Evolutionary conservation across 2,888 invertebrate genomes (phyloP), one percentile per base, ranked within the genome.

Genomic region (Chrysotoxum bicinctum): DNA sequence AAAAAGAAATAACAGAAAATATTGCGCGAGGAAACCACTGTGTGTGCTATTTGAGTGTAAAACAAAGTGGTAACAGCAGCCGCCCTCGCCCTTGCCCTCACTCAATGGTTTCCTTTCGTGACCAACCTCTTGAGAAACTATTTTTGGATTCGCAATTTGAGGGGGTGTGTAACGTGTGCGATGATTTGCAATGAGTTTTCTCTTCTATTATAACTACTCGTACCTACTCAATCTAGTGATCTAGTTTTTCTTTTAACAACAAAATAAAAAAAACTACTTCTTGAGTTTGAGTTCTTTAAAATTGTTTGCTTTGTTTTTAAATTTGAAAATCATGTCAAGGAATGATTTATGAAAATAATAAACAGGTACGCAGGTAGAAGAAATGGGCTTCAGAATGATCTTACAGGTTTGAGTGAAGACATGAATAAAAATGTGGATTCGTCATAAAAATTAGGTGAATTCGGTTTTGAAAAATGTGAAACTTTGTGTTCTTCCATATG

Each of bases 81-180:
- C 26, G 14, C 16, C 19, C 56, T 35, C 30, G 10, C 50, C 23
- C 10, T 7, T 12, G 12, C 14, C 7, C 3, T 19, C 21, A 1
- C 2, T 23, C 16, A 7, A 19, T 35, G 14, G 21, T 58, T 12
- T 19, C 12, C 19, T 35, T 4, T 23, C 7, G 7, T 26, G n/a
- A 32, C 1, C 16, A 30, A 54, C 16, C 5, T 32, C 30, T 54
- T 54, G 6, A 30, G 1, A 30, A 14, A 35, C 19, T 83, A 83
- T 83, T 79, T 79, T 74, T 43, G 56, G 69, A 73, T n/a, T 48
- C 14, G 16, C 32, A 45, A 62, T 23, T 40, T 10, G 14, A 68
- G 60, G 64, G 30, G 21, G 74, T 19, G 58, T 75, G 54, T 40
- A 14, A 21, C 3, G 14, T 23, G n/a, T 30, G 50, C 30, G 50